A percentile compares a stretch with the other conserved stretches of the same genome.
Evolutionary conservation across 2,113 vertebrate genomes (phyloP).

Genomic region (Indicator maculatus): DNA sequence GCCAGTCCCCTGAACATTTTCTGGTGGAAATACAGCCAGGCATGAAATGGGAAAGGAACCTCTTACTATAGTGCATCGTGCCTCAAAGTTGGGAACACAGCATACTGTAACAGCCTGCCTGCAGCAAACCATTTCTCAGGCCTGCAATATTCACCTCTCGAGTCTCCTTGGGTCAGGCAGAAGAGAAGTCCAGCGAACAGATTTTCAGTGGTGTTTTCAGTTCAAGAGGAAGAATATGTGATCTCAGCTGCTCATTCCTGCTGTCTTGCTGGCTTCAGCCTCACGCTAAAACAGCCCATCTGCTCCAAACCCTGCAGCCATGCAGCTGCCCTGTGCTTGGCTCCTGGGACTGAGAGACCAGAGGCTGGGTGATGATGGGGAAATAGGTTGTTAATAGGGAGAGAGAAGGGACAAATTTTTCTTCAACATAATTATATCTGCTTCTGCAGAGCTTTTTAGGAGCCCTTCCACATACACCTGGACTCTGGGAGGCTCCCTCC

Average conservation of each 20-base stretch:
- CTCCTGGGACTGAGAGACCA: background rate
- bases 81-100: background rate
- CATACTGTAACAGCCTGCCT: background rate
- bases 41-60: background rate
- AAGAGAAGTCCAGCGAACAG: background rate
- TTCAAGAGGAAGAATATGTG: conserved; percentile 22
- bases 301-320: conserved; percentile 4
- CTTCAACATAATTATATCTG: background rate
- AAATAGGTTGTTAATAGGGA: background rate
- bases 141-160: background rate
- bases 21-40: background rate
- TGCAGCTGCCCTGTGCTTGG: conserved; percentile 25
- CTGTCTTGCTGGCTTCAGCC: background rate
- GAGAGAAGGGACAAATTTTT: background rate
- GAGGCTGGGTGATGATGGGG: background rate
- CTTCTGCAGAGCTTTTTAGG: background rate
- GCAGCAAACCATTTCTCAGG: background rate
- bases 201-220: background rate
- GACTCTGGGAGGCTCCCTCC: background rate
- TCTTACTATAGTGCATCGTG: background rate
- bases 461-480: background rate
- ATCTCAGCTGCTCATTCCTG: conserved; percentile 42
- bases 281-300: background rate
- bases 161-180: background rate
- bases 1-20: background rate